phyloP scores from a whole-genome alignment of 2,888 invertebrate genomes.

The Ectobius pallidus region DNA sequence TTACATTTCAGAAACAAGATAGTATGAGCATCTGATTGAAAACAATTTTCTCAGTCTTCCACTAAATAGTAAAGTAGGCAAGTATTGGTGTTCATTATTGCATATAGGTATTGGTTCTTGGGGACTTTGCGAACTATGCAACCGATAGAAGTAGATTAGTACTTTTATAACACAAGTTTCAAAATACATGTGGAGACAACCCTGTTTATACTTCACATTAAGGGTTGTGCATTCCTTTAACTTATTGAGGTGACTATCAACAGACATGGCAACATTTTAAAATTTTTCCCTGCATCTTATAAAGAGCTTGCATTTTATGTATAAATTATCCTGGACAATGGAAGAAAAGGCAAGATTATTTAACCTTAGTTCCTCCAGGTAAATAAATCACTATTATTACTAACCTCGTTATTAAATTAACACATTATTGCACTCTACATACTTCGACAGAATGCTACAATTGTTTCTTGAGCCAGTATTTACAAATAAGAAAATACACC shows the following conservation, averaged over 20 bases:
- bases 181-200: neutral
- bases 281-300: neutral
- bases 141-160: too few relatives aligned
- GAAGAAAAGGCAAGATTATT: too few relatives aligned
- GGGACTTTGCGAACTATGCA: too few relatives aligned
- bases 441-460: neutral
- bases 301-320: neutral
- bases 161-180: too few relatives aligned
- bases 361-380: too few relatives aligned
- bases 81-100: too few relatives aligned
- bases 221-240: neutral
- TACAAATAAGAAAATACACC: constrained; percentile 21
- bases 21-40: too few relatives aligned
- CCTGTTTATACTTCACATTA: neutral
- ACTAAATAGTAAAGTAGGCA: too few relatives aligned
- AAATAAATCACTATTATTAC: too few relatives aligned
- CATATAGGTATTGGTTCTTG: too few relatives aligned
- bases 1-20: too few relatives aligned
- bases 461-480: constrained; percentile 18
- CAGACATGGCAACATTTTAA: neutral
- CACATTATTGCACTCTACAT: constrained; percentile 24
- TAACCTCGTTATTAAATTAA: neutral
- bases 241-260: neutral
- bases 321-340: neutral
- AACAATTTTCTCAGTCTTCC: too few relatives aligned